Percentiles rank a stretch among this genome's conserved stretches.
Evolutionary conservation across 2,113 vertebrate genomes (phyloP).

Genomic region (Zosterops lateralis): DNA sequence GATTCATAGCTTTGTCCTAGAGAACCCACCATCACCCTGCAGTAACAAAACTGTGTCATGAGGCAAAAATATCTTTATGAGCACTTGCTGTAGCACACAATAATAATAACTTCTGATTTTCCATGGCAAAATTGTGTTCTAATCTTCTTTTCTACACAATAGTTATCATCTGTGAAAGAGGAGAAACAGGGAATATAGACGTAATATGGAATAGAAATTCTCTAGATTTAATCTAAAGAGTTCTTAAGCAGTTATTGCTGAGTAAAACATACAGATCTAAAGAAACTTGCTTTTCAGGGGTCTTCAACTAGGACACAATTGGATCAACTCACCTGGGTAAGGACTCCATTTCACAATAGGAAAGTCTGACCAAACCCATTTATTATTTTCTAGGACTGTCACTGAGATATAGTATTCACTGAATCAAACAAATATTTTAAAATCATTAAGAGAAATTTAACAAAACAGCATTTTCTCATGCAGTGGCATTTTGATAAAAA

Average conservation of each 20-base stretch:
- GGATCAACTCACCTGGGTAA: neutral
- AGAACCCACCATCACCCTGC: rapidly evolving
- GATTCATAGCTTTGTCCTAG: neutral
- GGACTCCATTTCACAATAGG: neutral
- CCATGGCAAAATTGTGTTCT: neutral
- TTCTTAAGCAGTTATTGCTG: neutral
- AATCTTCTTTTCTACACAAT: neutral
- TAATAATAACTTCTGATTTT: neutral
- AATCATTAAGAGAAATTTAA: neutral
- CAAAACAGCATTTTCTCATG: neutral
- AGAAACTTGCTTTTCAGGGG: neutral
- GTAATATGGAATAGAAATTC: neutral
- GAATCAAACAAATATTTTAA: neutral
- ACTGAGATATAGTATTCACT: neutral
- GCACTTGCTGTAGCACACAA: neutral
- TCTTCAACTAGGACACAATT: neutral
- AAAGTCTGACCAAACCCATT: neutral
- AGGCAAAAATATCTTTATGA: neutral
- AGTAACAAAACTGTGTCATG: neutral
- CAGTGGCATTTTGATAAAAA: neutral
- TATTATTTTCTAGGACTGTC: neutral
- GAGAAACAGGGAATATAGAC: neutral
- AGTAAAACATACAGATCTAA: neutral
- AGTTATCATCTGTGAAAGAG: neutral
- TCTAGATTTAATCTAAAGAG: neutral